Conservation (phyloP, 2,888 invertebrate species). For the Diplazon laetatorius region DNA sequence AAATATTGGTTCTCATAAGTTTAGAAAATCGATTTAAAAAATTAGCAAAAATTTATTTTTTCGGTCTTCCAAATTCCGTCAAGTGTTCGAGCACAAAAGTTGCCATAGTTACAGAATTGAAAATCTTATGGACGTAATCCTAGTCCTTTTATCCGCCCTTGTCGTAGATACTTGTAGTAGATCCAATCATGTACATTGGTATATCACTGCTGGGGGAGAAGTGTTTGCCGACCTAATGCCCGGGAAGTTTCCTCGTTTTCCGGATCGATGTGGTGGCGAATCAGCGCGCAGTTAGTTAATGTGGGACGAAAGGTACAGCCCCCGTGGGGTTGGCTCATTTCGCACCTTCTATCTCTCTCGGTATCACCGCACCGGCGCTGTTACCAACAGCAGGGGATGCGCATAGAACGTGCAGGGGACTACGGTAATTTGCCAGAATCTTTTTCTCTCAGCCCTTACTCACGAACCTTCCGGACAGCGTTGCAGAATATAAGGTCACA, state of each 20-base stretch:
- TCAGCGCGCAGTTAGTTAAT: slow-evolving; percentile 80
- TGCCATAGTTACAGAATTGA: neutral
- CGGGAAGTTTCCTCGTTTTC: slow-evolving; percentile 74
- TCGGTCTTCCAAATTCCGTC: neutral
- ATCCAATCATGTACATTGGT: neutral
- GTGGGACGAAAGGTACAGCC: slow-evolving; percentile 76
- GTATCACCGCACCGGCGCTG: slow-evolving; percentile 66
- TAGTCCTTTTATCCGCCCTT: slow-evolving; percentile 21
- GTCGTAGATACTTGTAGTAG: slow-evolving; percentile 1
- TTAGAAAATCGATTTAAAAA: neutral
- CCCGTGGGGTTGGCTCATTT: slow-evolving; percentile 74
- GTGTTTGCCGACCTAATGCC: slow-evolving; percentile 69
- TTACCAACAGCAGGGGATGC: slow-evolving; percentile 60
- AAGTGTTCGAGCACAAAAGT: neutral
- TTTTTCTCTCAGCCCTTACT: slow-evolving; percentile 14
- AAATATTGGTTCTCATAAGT: no score
- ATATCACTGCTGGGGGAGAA: slow-evolving; percentile 39
- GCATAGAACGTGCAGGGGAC: slow-evolving; percentile 70
- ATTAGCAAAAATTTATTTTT: neutral
- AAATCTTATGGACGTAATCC: neutral
- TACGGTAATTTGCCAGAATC: slow-evolving; percentile 67
- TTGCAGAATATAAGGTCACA: slow-evolving; percentile 34
- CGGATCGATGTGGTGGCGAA: slow-evolving; percentile 78
- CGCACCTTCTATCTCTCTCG: slow-evolving; percentile 40
- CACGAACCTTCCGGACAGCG: slow-evolving; percentile 51